Percentiles rank a stretch among this genome's conserved stretches.
Conservation (phyloP, 2,113 vertebrate species). For the Stigmatopora nigra region DNA sequence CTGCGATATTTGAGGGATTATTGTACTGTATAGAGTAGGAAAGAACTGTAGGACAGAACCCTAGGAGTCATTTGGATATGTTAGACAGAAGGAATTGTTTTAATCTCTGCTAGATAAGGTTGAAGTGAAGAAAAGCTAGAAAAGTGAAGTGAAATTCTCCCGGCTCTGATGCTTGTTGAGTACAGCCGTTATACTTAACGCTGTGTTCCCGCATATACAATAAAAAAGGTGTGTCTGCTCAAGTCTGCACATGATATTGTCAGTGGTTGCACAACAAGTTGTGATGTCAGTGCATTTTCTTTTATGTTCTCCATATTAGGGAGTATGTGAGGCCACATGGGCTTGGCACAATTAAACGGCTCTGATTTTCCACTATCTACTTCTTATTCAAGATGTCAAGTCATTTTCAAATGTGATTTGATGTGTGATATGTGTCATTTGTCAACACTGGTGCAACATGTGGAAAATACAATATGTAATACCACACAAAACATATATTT, state of each 20-base stretch:
- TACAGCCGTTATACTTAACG: background rate
- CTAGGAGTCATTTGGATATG: background rate
- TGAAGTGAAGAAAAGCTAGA: background rate
- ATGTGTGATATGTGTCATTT: constrained; percentile 13
- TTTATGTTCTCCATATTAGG: constrained; percentile 52
- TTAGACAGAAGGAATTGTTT: background rate
- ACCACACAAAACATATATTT: no score
- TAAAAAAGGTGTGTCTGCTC: constrained; percentile 56
- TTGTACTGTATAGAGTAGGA: no score
- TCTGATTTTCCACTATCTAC: constrained; percentile 9
- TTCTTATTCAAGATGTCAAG: constrained; percentile 2
- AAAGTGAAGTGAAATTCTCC: background rate
- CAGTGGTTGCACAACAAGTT: constrained; percentile 50
- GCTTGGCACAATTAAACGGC: constrained; percentile 4
- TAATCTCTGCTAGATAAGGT: constrained; percentile 26
- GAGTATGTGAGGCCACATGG: constrained; percentile 13
- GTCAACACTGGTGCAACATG: no score
- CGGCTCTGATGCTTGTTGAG: background rate
- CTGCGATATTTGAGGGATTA: no score
- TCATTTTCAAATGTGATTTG: constrained; percentile 5
- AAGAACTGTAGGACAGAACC: no score
- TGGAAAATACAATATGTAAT: no score
- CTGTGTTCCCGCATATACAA: constrained; percentile 13
- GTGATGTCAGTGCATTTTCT: constrained; percentile 33
- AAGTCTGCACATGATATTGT: constrained; percentile 54